Percentiles rank a stretch among this genome's conserved stretches.
Conservation (phyloP, 37 sponge, comb jelly and placozoan genomes). For the Eunapius fragilis region DNA sequence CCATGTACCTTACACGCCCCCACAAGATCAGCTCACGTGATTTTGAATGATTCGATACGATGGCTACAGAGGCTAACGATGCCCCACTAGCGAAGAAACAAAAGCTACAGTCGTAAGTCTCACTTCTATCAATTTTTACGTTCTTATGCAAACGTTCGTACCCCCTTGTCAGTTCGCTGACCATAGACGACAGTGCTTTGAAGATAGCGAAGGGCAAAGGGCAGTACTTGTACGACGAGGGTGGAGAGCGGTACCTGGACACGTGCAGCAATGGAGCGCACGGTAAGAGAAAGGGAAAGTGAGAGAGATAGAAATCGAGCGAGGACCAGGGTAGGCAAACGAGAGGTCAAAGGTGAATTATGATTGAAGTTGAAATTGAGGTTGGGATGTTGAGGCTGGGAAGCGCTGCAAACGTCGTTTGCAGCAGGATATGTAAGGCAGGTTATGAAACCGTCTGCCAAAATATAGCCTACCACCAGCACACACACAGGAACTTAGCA, state of each 20-base stretch:
- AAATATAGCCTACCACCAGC: no score
- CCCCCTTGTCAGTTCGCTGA: background rate
- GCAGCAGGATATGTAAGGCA: no score
- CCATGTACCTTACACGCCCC: no score
- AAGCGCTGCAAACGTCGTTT: no score
- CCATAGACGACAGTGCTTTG: constrained; percentile 45
- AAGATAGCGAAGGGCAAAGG: constrained; percentile 81
- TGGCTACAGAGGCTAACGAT: background rate
- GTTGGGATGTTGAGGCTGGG: no score
- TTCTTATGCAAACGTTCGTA: background rate
- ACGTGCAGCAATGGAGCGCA: constrained; percentile 87
- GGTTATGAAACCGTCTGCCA: no score
- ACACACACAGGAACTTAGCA: no score
- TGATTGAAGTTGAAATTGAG: no score
- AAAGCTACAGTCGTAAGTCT: background rate
- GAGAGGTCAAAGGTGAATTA: background rate
- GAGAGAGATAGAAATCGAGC: background rate
- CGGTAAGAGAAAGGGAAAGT: constrained; percentile 41
- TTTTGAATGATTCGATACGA: background rate
- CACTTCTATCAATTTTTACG: background rate
- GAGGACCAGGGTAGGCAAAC: no score
- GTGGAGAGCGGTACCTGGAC: constrained; percentile 79
- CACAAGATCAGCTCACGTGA: background rate
- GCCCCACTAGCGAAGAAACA: background rate
- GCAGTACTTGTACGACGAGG: constrained; percentile 79